These are phyloP conservation scores for Saxicola maurus DNA, from an alignment of 2,797 vertebrate species.

Conservation along the genomic window DNA sequence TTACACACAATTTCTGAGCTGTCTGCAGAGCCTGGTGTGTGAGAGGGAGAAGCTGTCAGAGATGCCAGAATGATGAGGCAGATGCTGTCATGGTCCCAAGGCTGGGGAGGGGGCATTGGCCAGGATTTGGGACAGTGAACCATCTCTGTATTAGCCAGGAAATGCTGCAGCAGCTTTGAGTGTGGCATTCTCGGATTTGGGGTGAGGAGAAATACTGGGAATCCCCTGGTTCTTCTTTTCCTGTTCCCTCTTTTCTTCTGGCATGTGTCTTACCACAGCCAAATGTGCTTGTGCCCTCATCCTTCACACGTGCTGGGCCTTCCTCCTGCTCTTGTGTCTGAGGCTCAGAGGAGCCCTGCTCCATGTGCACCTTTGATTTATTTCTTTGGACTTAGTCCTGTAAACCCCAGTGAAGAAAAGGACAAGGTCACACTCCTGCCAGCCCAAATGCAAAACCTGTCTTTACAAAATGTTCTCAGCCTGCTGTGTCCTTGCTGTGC, in stretches of 20 bases:
- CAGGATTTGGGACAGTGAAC: background rate
- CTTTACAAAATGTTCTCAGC: background rate
- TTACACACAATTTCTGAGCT: background rate
- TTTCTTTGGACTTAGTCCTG: background rate
- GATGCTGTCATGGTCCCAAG: background rate
- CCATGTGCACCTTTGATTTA: background rate
- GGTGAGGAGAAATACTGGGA: background rate
- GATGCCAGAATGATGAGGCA: background rate
- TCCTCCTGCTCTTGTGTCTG: background rate
- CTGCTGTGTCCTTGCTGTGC: background rate
- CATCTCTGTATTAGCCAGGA: background rate
- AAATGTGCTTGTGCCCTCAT: background rate
- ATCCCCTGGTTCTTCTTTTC: background rate
- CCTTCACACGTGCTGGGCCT: background rate
- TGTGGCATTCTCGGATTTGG: background rate
- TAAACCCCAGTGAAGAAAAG: background rate
- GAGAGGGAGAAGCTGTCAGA: background rate
- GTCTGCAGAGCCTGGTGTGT: background rate
- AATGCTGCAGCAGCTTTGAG: background rate
- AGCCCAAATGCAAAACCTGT: background rate
- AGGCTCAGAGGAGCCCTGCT: background rate
- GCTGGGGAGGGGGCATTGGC: background rate
- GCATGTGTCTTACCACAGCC: background rate
- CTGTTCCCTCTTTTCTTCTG: background rate
- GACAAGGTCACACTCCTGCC: background rate